Conservation (phyloP, 2,888 invertebrate genomes). For the Empis livida region DNA sequence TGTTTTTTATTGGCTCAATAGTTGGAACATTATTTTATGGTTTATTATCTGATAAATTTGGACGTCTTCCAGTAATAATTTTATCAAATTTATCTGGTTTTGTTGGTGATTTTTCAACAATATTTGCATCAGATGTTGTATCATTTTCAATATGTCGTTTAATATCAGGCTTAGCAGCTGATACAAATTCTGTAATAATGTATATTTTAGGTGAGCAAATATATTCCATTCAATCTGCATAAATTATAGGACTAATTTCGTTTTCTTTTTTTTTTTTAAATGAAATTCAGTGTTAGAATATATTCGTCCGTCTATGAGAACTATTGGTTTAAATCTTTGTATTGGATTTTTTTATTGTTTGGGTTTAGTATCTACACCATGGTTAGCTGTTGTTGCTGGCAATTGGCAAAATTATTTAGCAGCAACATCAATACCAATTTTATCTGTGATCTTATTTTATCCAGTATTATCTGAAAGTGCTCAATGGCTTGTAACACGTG, state of each 20-base stretch:
- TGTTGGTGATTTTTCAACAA: constrained; percentile 42
- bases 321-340: constrained; percentile 43
- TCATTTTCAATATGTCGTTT: constrained; percentile 43
- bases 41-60: constrained; percentile 43
- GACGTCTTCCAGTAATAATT: constrained; percentile 42
- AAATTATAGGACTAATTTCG: too few species aligned
- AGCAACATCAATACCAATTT: constrained; percentile 40
- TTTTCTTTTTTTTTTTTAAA: too few species aligned
- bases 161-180: constrained; percentile 45
- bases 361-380: constrained; percentile 41
- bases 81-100: constrained; percentile 42
- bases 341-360: constrained; percentile 46
- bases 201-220: constrained; percentile 42
- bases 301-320: constrained; percentile 43
- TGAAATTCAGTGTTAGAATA: constrained; percentile 44
- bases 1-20: constrained; percentile 48
- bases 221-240: neutral
- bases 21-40: constrained; percentile 45
- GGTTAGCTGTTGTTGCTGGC: constrained; percentile 37
- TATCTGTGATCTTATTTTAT: constrained; percentile 38
- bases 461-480: constrained; percentile 47
- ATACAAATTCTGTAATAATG: constrained; percentile 48
- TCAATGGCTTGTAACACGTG: constrained; percentile 46
- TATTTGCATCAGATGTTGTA: constrained; percentile 37
- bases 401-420: constrained; percentile 42